Evolutionary conservation across 2,113 vertebrate species (phyloP).

Genomic region (Oncorhynchus gorbuscha): DNA sequence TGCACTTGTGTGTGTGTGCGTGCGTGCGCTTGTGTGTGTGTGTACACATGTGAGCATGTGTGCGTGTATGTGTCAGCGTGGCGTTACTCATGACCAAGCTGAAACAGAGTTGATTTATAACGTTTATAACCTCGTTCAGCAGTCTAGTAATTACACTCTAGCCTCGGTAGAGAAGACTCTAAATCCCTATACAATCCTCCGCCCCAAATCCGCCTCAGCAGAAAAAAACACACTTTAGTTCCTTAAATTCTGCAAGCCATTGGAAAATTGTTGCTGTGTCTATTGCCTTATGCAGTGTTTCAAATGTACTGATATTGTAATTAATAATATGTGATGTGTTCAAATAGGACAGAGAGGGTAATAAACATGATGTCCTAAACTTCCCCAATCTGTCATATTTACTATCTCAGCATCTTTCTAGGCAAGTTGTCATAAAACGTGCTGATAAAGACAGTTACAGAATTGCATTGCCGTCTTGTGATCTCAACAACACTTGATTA

Average conservation of each 20-base stretch:
- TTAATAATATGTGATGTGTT: slow-evolving; percentile 5
- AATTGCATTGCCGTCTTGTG: not conserved
- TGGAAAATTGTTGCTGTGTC: slow-evolving; percentile 24
- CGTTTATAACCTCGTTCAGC: slow-evolving; percentile 32
- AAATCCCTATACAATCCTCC: not conserved
- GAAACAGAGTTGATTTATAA: slow-evolving; percentile 52
- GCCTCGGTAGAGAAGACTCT: slow-evolving; percentile 18
- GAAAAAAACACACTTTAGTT: slow-evolving; percentile 20
- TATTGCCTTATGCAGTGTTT: slow-evolving; percentile 12
- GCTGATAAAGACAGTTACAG: slow-evolving; percentile 12
- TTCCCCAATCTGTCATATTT: not conserved
- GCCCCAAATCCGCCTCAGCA: slow-evolving; percentile 35
- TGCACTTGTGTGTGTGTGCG: not conserved
- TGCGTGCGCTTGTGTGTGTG: not conserved
- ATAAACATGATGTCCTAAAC: not conserved
- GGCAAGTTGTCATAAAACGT: not conserved
- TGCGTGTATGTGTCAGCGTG: slow-evolving; percentile 2
- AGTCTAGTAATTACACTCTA: slow-evolving; percentile 37
- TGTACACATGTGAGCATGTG: not conserved
- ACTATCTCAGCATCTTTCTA: slow-evolving; percentile 2
- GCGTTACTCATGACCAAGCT: slow-evolving; percentile 36
- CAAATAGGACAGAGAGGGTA: not conserved
- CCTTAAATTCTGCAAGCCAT: slow-evolving; percentile 19
- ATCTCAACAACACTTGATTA: not conserved
- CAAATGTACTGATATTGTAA: not conserved